phyloP scores from a whole-genome alignment of 2,888 invertebrate species.

The Cremastinae sp. region DNA sequence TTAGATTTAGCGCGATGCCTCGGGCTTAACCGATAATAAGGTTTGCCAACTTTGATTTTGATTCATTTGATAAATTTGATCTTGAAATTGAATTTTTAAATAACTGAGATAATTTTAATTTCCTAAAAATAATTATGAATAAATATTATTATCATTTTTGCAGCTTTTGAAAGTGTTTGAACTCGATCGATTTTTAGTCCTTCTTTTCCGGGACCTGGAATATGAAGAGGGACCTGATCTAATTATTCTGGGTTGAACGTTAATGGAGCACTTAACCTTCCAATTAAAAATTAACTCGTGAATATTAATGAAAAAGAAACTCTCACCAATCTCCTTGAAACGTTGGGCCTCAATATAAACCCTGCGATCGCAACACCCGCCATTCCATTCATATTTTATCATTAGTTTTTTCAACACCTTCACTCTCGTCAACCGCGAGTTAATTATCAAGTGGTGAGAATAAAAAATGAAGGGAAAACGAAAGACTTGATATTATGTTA shows the following conservation, averaged over 20 bases:
- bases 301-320: constrained; percentile 18
- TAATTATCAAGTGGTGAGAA: constrained; percentile 35
- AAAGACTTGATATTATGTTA: constrained; percentile 33
- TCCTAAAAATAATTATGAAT: no score
- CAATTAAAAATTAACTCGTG: background rate
- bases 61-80: background rate
- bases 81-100: no score
- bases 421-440: constrained; percentile 16
- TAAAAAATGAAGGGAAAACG: background rate
- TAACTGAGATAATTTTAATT: no score
- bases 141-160: background rate
- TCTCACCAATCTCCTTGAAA: background rate
- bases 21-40: constrained; percentile 2
- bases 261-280: background rate
- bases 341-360: background rate
- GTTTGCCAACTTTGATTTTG: background rate
- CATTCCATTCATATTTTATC: constrained; percentile 15
- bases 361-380: background rate
- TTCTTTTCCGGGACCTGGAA: no score
- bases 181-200: no score
- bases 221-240: no score
- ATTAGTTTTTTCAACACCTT: constrained; percentile 3
- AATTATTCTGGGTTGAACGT: background rate
- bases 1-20: background rate
- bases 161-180: no score